Percentiles rank a stretch among this genome's conserved stretches.
These are phyloP conservation scores for Melanotaenia trifasciata DNA, from an alignment of 2,797 vertebrate genomes.

Conservation along the genomic window DNA sequence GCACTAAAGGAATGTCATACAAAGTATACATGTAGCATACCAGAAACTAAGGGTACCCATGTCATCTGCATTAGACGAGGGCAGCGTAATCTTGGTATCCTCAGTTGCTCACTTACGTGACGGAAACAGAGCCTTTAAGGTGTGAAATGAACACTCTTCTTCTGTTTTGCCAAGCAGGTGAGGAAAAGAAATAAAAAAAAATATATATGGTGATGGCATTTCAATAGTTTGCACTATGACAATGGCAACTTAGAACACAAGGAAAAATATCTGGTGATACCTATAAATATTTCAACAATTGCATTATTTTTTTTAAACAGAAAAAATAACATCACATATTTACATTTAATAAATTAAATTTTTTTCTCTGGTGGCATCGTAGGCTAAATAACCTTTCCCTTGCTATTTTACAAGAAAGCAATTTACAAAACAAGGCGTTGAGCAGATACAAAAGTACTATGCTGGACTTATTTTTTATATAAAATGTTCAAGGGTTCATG, in stretches of 20 bases:
- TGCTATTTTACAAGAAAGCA: slow-evolving; percentile 83
- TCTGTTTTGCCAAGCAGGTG: slow-evolving; percentile 99
- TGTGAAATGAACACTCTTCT: slow-evolving; percentile 99
- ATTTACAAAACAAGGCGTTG: slow-evolving; percentile 83
- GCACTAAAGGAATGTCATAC: slow-evolving; percentile 58
- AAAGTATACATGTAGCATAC: slow-evolving; percentile 70
- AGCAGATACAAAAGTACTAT: slow-evolving; percentile 84
- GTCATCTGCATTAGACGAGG: slow-evolving; percentile 89
- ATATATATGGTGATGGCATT: slow-evolving; percentile 91
- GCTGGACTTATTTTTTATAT: slow-evolving; percentile 67
- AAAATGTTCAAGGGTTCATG: slow-evolving; percentile 79
- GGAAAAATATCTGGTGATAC: slow-evolving; percentile 76
- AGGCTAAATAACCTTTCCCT: slow-evolving; percentile 73
- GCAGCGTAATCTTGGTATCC: slow-evolving; percentile 89
- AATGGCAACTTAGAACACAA: slow-evolving; percentile 79
- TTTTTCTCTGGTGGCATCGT: slow-evolving; percentile 76
- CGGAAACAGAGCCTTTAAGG: slow-evolving; percentile 99
- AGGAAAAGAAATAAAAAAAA: slow-evolving; percentile 92
- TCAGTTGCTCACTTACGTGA: slow-evolving; percentile 99
- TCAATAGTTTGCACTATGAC: slow-evolving; percentile 85
- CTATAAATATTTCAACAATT: slow-evolving; percentile 78
- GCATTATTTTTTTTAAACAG: slow-evolving; percentile 77
- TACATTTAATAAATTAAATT: slow-evolving; percentile 77
- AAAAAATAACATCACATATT: slow-evolving; percentile 80
- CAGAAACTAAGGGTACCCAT: slow-evolving; percentile 85